Percentiles rank a stretch among this genome's conserved stretches.
Conservation (phyloP, 2,113 vertebrate genomes). For the Origma solitaria region DNA sequence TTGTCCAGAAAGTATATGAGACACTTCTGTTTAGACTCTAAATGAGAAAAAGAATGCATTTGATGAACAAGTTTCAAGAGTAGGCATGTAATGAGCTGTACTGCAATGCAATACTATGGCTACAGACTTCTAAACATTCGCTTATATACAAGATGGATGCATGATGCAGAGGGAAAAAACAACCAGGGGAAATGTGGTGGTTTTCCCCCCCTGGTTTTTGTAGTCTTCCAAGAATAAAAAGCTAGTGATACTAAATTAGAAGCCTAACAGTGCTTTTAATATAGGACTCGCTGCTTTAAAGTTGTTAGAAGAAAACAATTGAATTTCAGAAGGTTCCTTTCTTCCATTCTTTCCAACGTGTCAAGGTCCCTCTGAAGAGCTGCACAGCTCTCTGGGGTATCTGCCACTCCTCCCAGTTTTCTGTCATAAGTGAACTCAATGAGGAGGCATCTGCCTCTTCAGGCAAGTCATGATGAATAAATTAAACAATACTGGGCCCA, state of each 20-base stretch:
- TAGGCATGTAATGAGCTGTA: background rate
- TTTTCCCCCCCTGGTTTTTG: accelerated
- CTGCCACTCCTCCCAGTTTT: background rate
- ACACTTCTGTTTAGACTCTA: background rate
- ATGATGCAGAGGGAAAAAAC: background rate
- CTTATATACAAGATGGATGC: background rate
- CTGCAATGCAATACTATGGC: background rate
- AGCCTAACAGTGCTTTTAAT: background rate
- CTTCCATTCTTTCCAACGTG: background rate
- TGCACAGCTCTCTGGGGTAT: background rate
- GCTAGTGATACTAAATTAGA: background rate
- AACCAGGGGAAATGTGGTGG: background rate
- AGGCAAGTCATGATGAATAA: background rate
- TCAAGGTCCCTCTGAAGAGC: background rate
- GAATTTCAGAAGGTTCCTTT: background rate
- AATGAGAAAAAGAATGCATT: background rate
- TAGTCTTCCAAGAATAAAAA: background rate
- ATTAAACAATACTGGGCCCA: background rate
- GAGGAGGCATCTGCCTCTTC: background rate
- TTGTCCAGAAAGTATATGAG: background rate
- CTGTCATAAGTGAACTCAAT: background rate
- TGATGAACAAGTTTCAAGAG: background rate
- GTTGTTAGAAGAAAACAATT: background rate
- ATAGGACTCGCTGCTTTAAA: background rate
- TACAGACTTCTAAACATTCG: background rate